A percentile compares a stretch with the other conserved stretches of the same genome.
phyloP scores from a whole-genome alignment of 2,797 vertebrate species.

The Poeciliopsis presidionis region DNA sequence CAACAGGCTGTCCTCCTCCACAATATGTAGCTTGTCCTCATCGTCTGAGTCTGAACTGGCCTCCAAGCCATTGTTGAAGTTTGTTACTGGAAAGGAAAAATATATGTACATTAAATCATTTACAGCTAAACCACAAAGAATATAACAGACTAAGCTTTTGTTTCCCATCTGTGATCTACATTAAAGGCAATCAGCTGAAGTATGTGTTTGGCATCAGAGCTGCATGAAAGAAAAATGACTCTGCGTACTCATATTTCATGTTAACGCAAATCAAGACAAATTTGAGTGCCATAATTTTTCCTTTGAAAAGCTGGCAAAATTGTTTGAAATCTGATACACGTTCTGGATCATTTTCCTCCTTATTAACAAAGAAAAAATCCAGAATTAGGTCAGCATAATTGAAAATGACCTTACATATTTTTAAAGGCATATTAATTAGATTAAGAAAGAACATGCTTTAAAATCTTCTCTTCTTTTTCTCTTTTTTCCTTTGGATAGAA shows the following conservation, averaged over 20 bases:
- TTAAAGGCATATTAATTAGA: neutral
- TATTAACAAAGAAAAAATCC: neutral
- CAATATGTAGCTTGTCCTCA: conserved; percentile 98
- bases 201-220: conserved; percentile 18
- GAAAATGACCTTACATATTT: neutral
- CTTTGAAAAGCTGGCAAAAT: neutral
- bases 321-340: neutral
- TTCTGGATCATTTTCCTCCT: neutral
- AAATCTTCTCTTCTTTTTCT: neutral
- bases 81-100: conserved; percentile 83
- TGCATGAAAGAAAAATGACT: conserved; percentile 7
- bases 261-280: neutral
- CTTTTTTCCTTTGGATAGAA: neutral
- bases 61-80: conserved; percentile 94
- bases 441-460: neutral
- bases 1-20: conserved; percentile 94
- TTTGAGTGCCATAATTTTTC: neutral
- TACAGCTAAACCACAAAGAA: neutral
- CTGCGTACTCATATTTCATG: neutral
- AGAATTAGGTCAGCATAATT: neutral
- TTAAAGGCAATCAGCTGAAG: conserved; percentile 25
- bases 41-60: conserved; percentile 96
- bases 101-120: neutral
- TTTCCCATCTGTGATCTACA: conserved; percentile 28
- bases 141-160: neutral